Evolutionary conservation across 2,888 invertebrate genomes (phyloP).

Genomic region (Watsonalla cultraria): DNA sequence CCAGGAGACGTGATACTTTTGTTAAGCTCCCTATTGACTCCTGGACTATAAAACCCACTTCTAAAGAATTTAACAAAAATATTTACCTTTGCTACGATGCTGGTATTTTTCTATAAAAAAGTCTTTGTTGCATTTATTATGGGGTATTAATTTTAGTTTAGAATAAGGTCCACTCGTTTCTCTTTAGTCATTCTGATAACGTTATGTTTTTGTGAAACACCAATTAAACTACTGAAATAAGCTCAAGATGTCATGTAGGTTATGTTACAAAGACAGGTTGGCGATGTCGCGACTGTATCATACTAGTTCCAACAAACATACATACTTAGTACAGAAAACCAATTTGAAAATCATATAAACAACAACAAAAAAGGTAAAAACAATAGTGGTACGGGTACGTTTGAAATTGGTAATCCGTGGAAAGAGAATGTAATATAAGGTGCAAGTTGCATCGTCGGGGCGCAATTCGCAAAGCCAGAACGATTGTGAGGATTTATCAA

Average conservation of each 20-base stretch:
- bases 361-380: not conserved
- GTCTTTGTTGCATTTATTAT: not conserved
- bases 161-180: too few species aligned
- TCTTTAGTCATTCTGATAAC: too few species aligned
- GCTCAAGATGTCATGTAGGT: too few species aligned
- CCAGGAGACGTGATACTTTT: constrained; percentile 51
- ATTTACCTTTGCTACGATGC: not conserved
- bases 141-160: too few species aligned
- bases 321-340: too few species aligned
- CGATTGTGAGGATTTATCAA: constrained; percentile 70
- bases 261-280: too few species aligned
- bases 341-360: too few species aligned
- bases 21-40: constrained; percentile 38
- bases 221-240: too few species aligned
- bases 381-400: constrained; percentile 7
- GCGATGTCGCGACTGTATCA: too few species aligned
- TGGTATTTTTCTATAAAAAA: too few species aligned
- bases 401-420: constrained; percentile 30
- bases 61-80: constrained; percentile 12
- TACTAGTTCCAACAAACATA: too few species aligned
- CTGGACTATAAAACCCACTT: constrained; percentile 16
- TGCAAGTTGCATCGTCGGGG: constrained; percentile 49
- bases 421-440: constrained; percentile 57
- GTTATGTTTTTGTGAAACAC: too few species aligned
- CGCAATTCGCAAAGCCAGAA: constrained; percentile 60